phyloP scores from a whole-genome alignment of 2,113 vertebrate species.

The Dascyllus trimaculatus region DNA sequence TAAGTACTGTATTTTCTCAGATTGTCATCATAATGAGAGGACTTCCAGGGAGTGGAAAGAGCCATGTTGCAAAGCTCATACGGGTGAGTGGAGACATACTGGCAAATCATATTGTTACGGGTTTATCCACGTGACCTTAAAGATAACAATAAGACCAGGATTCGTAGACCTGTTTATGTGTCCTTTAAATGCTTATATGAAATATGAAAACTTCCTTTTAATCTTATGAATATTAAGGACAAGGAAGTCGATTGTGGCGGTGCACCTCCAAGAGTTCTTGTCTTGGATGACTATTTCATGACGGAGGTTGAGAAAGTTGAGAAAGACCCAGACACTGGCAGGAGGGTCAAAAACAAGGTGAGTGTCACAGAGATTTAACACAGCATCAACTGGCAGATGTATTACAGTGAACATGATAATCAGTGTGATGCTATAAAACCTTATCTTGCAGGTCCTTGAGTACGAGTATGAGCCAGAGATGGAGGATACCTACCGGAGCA shows the following conservation, averaged over 20 bases:
- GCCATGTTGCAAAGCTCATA: slow-evolving; percentile 98
- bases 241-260: slow-evolving; percentile 98
- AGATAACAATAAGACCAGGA: background rate
- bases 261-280: slow-evolving; percentile 95
- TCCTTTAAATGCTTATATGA: background rate
- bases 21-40: slow-evolving; percentile 99
- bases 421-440: background rate
- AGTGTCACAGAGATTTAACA: slow-evolving; percentile 6
- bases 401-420: background rate
- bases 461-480: slow-evolving; percentile 98
- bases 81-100: slow-evolving; percentile 85
- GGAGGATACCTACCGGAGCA: slow-evolving; percentile 96
- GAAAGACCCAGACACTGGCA: slow-evolving; percentile 96
- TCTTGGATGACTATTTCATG: slow-evolving; percentile 98
- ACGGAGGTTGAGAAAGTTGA: slow-evolving; percentile 96
- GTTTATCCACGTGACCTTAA: background rate
- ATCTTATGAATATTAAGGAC: slow-evolving; percentile 85
- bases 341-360: slow-evolving; percentile 95
- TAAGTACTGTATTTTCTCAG: slow-evolving; percentile 81
- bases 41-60: slow-evolving; percentile 97
- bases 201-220: background rate
- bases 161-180: background rate
- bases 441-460: slow-evolving; percentile 89
- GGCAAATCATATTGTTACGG: background rate
- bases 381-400: background rate